Evolutionary conservation across 2,113 vertebrate species (phyloP), one percentile per base, ranked within the genome.

Genomic region (Lycocorax pyrrhopterus): DNA sequence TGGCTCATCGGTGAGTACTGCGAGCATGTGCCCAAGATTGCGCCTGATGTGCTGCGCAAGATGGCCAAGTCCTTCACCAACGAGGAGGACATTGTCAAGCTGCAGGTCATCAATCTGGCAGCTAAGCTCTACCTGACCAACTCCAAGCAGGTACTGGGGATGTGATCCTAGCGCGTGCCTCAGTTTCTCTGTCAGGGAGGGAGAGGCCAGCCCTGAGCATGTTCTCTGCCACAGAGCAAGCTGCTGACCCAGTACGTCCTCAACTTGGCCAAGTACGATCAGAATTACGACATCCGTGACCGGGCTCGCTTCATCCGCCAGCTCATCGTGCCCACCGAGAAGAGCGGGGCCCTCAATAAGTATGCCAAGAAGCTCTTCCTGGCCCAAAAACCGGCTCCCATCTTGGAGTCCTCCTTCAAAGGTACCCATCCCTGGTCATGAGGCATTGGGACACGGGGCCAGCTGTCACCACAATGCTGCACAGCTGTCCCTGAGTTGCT

Each of bases 1-100:
- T 99, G 99, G 99, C 98, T 99, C 92, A 99, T 99, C 0, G 99
- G 99, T 0, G 99, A 99, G 90, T 99, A 99, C 97, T 99, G 99
- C 3, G 99, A 99, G 91, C 99, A 99, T 0, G 99, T 99, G 16
- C 99, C 99, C 41, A 99, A 98, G 98, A 99, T 99, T 0, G 99
- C 99, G 0, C 99, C 99, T 0, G 99, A 99, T 0, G 99, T 99
- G 62, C 97, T 99, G 87, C 98, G 99, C 79, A 99, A 99, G 95
- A 99, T 99, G 99, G 99, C 99, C 91, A 99, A 99, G 97, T 99
- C 99, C 33, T 99, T 99, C 96, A 99, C 99, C 29, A 98, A 98
- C 0, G 99, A 99, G 89, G 99, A 99, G 77, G 99, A 99, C 94
- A 99, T 99, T 0, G 99, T 99, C 89, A 99, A 99, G 96, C 97